These are phyloP conservation scores for Ylistrum balloti DNA, from an alignment of 1,140 invertebrate genomes.

Conservation along the genomic window DNA sequence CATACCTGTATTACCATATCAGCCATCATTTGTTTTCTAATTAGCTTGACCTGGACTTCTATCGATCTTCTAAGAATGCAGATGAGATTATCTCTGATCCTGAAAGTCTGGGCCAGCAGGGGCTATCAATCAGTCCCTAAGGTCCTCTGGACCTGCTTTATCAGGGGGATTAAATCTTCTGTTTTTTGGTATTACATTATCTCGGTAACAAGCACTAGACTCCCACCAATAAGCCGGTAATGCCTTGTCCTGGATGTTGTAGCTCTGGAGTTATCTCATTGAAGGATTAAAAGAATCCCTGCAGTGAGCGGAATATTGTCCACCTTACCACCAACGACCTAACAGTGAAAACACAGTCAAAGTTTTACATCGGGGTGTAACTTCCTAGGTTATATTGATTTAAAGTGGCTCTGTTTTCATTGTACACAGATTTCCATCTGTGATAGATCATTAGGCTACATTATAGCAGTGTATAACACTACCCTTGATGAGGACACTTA, in stretches of 20 bases:
- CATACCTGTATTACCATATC: no score
- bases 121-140: slow-evolving; percentile 17
- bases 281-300: neutral
- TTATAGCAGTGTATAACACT: neutral
- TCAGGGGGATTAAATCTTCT: neutral
- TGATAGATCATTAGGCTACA: neutral
- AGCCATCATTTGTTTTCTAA: no score
- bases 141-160: neutral
- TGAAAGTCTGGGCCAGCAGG: neutral
- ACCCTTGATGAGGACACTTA: neutral
- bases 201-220: neutral
- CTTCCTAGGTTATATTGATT: slow-evolving; percentile 7
- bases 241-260: neutral
- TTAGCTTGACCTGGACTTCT: no score
- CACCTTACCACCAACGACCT: slow-evolving; percentile 1
- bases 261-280: neutral
- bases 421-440: neutral
- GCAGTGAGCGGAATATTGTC: neutral
- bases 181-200: slow-evolving; percentile 10
- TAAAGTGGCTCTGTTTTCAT: neutral
- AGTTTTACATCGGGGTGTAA: no score
- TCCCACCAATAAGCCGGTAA: slow-evolving; percentile 7
- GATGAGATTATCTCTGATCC: neutral
- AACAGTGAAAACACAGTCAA: neutral
- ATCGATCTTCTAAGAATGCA: neutral